Conservation (phyloP, 2,113 vertebrate genomes). For the Lepus europaeus region DNA sequence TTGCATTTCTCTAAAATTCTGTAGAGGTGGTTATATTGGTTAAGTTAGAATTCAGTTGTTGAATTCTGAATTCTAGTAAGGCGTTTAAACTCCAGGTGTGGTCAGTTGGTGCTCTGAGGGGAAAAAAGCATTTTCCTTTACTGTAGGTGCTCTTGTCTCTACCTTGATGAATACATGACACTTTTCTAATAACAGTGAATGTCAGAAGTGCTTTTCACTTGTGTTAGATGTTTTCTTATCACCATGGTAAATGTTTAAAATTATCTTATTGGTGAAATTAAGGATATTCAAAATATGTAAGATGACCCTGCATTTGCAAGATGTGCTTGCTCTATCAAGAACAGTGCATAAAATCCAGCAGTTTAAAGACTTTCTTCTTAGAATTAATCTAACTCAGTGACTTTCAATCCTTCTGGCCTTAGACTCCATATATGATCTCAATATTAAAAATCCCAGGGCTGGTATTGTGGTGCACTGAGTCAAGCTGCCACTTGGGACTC, state of each 20-base stretch:
- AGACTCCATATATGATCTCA: background rate
- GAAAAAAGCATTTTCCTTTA: background rate
- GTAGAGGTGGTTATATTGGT: background rate
- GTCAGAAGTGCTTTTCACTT: background rate
- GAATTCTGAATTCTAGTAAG: background rate
- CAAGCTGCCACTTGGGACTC: no score
- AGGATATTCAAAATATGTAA: background rate
- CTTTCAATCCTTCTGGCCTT: background rate
- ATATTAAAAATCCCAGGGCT: background rate
- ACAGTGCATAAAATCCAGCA: background rate
- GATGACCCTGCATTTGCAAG: background rate
- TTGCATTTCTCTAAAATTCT: background rate
- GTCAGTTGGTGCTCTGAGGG: background rate
- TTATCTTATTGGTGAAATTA: background rate
- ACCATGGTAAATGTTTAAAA: background rate
- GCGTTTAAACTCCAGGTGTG: background rate
- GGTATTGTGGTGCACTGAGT: no score
- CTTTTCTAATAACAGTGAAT: background rate
- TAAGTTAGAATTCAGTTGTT: background rate
- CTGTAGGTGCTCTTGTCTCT: fast-evolving
- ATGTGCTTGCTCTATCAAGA: background rate
- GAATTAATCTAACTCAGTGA: background rate
- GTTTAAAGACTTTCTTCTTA: background rate
- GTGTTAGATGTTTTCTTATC: background rate
- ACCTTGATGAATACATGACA: background rate